Conservation (phyloP, 2,113 vertebrate species). For the Furnarius figulus region DNA sequence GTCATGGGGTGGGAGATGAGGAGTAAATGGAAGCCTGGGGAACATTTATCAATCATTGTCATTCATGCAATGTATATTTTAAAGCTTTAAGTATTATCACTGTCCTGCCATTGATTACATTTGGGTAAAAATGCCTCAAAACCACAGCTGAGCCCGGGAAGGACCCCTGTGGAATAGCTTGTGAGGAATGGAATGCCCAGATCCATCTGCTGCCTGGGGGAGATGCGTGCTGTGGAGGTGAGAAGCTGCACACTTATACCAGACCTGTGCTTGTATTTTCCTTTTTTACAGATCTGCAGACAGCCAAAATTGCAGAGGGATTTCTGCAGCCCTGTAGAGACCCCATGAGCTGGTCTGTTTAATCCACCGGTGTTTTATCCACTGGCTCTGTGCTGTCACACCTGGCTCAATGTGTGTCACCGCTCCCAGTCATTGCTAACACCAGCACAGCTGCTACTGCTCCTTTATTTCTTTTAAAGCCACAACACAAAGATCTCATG, state of each 20-base stretch:
- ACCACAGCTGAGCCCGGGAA: neutral
- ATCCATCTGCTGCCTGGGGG: neutral
- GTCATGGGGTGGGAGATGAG: neutral
- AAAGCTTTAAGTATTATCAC: neutral
- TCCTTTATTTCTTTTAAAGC: neutral
- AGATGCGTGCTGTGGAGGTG: accelerated
- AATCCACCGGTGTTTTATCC: neutral
- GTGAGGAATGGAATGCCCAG: neutral
- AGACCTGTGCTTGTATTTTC: neutral
- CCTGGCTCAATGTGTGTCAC: accelerated
- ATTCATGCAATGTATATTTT: accelerated
- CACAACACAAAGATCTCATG: neutral
- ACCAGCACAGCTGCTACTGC: neutral
- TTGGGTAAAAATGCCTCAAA: neutral
- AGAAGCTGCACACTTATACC: neutral
- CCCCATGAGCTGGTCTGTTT: accelerated
- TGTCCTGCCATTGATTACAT: neutral
- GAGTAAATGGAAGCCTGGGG: neutral
- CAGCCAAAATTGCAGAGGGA: neutral
- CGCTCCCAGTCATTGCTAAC: neutral
- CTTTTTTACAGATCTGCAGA: neutral
- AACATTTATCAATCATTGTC: neutral
- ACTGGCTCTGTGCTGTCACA: neutral
- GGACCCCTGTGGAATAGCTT: neutral
- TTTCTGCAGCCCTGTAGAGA: neutral